Conservation (phyloP, 2,888 invertebrate species). For the Andrena hattorfiana region DNA sequence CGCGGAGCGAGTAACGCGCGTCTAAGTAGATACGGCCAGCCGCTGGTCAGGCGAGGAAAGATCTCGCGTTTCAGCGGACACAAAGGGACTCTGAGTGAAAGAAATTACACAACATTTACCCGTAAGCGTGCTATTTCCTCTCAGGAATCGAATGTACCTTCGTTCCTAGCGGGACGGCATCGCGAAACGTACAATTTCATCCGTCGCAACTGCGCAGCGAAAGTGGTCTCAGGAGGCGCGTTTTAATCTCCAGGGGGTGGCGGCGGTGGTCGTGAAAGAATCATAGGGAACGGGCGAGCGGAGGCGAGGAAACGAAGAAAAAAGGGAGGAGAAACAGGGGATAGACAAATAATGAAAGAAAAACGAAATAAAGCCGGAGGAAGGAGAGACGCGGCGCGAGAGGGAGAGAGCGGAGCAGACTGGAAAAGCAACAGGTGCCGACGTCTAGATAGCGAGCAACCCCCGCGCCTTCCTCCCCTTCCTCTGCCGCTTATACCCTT, state of each 20-base stretch:
- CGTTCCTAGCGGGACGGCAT: background rate
- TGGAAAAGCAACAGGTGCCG: conserved; percentile 84
- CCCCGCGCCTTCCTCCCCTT: conserved; percentile 63
- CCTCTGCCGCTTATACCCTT: conserved; percentile 58
- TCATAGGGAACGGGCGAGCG: conserved; percentile 17
- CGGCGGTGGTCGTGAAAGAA: conserved; percentile 34
- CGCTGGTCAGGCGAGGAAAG: background rate
- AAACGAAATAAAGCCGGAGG: conserved; percentile 24
- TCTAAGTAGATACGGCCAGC: conserved; percentile 8
- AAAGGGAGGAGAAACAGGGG: conserved; percentile 37
- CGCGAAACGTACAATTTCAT: conserved; percentile 40
- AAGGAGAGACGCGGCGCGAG: conserved; percentile 12
- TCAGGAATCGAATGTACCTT: background rate
- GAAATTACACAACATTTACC: background rate
- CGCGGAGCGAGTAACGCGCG: background rate
- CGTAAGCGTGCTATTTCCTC: background rate
- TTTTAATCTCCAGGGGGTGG: conserved; percentile 61
- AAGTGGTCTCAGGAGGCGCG: conserved; percentile 65
- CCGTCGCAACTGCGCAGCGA: conserved; percentile 32
- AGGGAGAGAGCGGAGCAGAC: conserved; percentile 70
- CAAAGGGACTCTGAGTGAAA: background rate
- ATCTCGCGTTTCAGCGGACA: background rate
- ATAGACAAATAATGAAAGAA: conserved; percentile 53
- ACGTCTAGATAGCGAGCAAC: conserved; percentile 79
- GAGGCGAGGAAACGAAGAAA: conserved; percentile 37